Base-by-base conservation (phyloP, 2,797 vertebrate genomes). In the Gallirallus australis region DNA sequence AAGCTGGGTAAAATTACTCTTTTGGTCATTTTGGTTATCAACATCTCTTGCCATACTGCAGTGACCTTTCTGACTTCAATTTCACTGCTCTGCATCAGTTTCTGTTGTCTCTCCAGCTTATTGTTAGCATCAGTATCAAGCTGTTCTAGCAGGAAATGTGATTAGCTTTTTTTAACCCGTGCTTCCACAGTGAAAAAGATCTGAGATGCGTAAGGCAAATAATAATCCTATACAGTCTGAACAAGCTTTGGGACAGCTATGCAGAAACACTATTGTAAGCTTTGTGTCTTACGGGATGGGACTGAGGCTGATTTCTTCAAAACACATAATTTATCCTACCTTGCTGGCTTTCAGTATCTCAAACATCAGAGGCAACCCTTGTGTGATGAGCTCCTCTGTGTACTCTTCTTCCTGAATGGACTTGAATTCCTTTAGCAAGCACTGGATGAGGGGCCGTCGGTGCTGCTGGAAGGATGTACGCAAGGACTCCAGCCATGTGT, bases 311-410 rank as follows among this genome's bases (percentile, higher is more conserved):
- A 83, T 85, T 83, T 45, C 53, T 78, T 89, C 45, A 69, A 65
- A 96, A 72, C 0, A 1, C 12, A 1, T 16, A 14, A 60, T 75
- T 89, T 53, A 73, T 75, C 93, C 23, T 97, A 98, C 99, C 99
- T 99, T 99, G 98, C 99, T 99, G 92, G 99, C 99, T 95, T 99
- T 98, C 96, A 99, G 97, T 97, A 99, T 99, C 97, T 99, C 99
- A 94, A 99, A 99, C 99, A 99, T 99, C 82, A 99, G 98, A 40
- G 99, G 99, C 93, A 99, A 97, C 37, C 99, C 99, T 24, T 99
- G 99, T 5, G 99, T 99, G 92, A 99, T 97, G 54, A 99, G 98
- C 96, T 99, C 99, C 96, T 99, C 99, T 0, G 99, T 99, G 97
- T 99, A 99, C 94, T 99, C 99, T 40, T 99, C 99, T 73, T 99